Evolutionary conservation across 1,140 invertebrate genomes (phyloP).

Genomic region (Drosophila pachea): DNA sequence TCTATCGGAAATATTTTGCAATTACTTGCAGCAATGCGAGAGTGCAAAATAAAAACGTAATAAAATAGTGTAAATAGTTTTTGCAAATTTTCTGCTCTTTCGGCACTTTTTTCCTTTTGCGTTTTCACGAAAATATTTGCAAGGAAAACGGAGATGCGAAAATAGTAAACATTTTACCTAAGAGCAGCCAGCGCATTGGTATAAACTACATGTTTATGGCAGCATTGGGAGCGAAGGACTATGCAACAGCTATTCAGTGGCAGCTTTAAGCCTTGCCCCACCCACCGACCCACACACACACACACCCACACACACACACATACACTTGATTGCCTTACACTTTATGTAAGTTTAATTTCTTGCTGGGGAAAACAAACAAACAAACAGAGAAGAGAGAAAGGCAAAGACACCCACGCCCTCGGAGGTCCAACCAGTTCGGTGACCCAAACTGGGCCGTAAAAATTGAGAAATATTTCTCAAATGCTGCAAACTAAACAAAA

Average conservation of each 20-base stretch:
- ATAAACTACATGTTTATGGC: slow-evolving; percentile 5
- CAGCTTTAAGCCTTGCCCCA: slow-evolving; percentile 20
- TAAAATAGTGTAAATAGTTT: background rate
- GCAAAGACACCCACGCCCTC: slow-evolving; percentile 1
- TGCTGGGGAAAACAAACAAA: slow-evolving; percentile 10
- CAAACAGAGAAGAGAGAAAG: background rate
- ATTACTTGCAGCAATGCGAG: background rate
- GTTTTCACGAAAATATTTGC: background rate
- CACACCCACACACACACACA: background rate
- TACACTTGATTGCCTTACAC: slow-evolving; percentile 7
- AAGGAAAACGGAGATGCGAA: slow-evolving; percentile 4
- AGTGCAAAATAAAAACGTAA: background rate
- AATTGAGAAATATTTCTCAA: slow-evolving; percentile 8
- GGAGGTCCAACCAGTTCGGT: background rate
- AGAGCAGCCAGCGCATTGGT: slow-evolving; percentile 14
- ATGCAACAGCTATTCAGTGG: background rate
- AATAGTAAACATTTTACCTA: slow-evolving; percentile 40
- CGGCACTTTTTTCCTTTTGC: background rate
- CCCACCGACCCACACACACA: too few relatives aligned
- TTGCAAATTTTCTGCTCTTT: background rate
- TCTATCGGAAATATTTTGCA: slow-evolving; percentile 1
- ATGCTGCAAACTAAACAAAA: slow-evolving; percentile 29
- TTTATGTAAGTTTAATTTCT: slow-evolving; percentile 52
- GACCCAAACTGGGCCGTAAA: slow-evolving; percentile 12
- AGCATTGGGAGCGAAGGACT: slow-evolving; percentile 2